These are phyloP conservation scores for Microtus pennsylvanicus DNA, from an alignment of 2,113 vertebrate genomes.

Conservation along the genomic window DNA sequence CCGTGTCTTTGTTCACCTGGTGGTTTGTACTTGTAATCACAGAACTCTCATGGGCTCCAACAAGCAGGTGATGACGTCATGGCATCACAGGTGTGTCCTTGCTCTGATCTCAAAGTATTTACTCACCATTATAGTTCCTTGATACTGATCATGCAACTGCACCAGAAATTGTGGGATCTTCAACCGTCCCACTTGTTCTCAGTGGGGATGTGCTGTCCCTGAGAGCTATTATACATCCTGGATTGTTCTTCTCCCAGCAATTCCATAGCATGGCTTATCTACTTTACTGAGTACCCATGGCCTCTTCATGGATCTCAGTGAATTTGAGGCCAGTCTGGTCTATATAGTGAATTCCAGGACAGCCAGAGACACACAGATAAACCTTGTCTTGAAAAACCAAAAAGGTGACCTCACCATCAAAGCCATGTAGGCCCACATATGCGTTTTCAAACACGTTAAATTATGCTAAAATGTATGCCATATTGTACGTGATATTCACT, in stretches of 20 bases:
- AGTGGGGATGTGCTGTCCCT: no score
- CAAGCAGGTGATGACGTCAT: neutral
- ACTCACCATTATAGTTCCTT: no score
- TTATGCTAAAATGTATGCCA: neutral
- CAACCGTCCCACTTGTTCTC: no score
- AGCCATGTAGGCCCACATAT: neutral
- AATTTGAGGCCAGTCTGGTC: neutral
- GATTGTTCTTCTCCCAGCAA: neutral
- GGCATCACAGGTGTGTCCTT: neutral
- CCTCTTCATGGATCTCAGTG: neutral
- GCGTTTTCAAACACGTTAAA: neutral
- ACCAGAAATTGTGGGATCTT: no score
- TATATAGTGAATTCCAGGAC: neutral
- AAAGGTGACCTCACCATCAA: neutral
- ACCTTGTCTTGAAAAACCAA: neutral
- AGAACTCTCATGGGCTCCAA: no score
- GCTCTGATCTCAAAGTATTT: neutral
- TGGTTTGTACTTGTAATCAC: neutral
- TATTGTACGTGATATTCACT: neutral
- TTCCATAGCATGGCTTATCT: neutral
- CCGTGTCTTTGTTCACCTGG: neutral
- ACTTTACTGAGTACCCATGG: neutral
- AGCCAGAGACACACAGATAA: neutral
- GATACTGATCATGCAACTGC: no score
- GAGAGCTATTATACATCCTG: neutral